These are phyloP conservation scores for Crocuta crocuta DNA, from an alignment of 2,113 vertebrate species.

Conservation along the genomic window DNA sequence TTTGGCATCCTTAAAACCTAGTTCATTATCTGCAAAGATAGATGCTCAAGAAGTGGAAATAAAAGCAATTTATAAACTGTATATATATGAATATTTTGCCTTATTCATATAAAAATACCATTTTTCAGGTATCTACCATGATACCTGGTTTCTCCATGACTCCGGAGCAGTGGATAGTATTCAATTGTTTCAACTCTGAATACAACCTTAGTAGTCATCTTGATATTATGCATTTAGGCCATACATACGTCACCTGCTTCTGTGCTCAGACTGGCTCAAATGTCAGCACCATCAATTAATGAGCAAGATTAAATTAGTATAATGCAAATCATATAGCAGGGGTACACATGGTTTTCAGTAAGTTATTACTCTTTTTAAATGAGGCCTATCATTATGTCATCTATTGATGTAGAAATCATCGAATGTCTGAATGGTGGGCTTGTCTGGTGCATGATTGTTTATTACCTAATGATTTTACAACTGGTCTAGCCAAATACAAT, in stretches of 20 bases:
- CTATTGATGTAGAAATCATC: conserved; percentile 47
- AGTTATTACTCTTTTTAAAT: conserved; percentile 79
- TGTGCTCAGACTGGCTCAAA: conserved; percentile 31
- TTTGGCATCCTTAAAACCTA: background rate
- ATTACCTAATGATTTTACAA: conserved; percentile 37
- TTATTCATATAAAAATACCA: background rate
- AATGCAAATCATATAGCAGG: conserved; percentile 61
- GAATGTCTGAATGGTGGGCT: conserved; percentile 43
- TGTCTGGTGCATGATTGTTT: conserved; percentile 38
- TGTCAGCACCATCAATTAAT: conserved; percentile 75
- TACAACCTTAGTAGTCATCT: conserved; percentile 9
- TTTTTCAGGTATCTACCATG: background rate
- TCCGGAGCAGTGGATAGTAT: background rate
- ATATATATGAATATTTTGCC: background rate
- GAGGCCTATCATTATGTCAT: conserved; percentile 79
- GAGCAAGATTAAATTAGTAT: conserved; percentile 60
- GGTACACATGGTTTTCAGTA: conserved; percentile 49
- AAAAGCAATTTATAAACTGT: background rate
- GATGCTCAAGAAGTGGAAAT: background rate
- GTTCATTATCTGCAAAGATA: background rate
- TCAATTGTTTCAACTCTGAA: conserved; percentile 28
- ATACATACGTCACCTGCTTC: background rate
- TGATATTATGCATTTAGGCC: conserved; percentile 41
- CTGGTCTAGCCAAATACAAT: conserved; percentile 37
- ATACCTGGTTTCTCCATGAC: background rate